Conservation (phyloP, 2,113 vertebrate species). For the Pelusios castaneus region DNA sequence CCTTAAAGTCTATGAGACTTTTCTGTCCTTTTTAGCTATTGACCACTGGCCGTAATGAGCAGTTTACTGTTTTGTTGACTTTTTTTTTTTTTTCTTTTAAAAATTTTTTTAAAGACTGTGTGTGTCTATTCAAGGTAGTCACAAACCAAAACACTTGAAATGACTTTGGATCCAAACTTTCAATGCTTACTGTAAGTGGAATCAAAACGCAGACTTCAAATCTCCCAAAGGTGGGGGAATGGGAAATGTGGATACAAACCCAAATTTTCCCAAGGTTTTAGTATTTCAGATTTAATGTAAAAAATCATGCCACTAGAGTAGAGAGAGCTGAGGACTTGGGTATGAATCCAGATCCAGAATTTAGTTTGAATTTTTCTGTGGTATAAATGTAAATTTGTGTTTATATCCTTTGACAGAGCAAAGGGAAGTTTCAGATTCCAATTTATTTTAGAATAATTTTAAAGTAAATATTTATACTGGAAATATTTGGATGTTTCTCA, state of each 20-base stretch:
- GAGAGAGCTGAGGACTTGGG: not conserved
- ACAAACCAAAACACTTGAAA: not conserved
- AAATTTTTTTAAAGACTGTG: too few relatives aligned
- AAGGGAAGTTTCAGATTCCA: not conserved
- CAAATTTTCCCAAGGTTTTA: not conserved
- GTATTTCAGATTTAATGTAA: not conserved
- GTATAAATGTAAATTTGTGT: not conserved
- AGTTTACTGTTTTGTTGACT: not conserved
- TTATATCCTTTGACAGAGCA: not conserved
- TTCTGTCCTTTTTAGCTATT: not conserved
- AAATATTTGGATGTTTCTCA: not conserved
- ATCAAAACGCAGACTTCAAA: not conserved
- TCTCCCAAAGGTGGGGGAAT: not conserved
- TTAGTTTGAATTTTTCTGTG: not conserved
- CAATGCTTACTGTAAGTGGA: not conserved
- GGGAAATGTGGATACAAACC: not conserved
- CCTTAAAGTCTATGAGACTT: too few relatives aligned
- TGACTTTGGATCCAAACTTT: not conserved
- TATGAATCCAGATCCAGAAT: not conserved
- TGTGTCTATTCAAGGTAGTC: not conserved
- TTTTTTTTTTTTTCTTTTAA: too few relatives aligned
- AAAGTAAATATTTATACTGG: not conserved
- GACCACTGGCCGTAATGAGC: not conserved
- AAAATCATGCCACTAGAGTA: not conserved
- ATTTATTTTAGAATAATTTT: not conserved